Conservation (phyloP, 1,140 invertebrate species). For the Hycleus phaleratus region DNA sequence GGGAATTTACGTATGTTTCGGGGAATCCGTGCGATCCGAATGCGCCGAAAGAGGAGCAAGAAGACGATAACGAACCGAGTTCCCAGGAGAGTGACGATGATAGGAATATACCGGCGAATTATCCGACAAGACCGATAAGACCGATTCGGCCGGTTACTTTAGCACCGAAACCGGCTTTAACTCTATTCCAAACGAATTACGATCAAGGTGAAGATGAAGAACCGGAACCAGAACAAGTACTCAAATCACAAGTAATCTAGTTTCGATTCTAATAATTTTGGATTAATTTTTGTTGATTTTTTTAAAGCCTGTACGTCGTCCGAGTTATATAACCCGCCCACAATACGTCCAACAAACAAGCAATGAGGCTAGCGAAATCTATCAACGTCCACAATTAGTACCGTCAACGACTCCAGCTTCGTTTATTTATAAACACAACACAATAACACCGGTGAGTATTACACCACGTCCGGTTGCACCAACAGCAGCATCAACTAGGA, state of each 20-base stretch:
- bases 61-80: constrained; percentile 44
- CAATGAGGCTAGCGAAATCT: constrained; percentile 20
- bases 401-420: constrained; percentile 35
- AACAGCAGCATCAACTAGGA: constrained; percentile 46
- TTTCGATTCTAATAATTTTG: constrained; percentile 1
- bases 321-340: constrained; percentile 34
- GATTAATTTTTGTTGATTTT: constrained; percentile 17
- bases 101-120: constrained; percentile 56
- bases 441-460: constrained; percentile 40
- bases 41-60: constrained; percentile 58
- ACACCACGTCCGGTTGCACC: constrained; percentile 45
- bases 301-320: constrained; percentile 32
- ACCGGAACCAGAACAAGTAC: constrained; percentile 49
- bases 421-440: constrained; percentile 39
- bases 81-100: constrained; percentile 42
- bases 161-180: constrained; percentile 52
- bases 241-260: constrained; percentile 37
- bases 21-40: constrained; percentile 84
- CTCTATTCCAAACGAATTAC: constrained; percentile 59
- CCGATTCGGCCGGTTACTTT: constrained; percentile 35
- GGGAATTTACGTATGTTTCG: constrained; percentile 84
- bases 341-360: constrained; percentile 31
- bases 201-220: constrained; percentile 51
- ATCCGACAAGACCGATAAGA: constrained; percentile 50
- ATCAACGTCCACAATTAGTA: constrained; percentile 35